Conservation (phyloP, 2,797 vertebrate genomes). For the Lagodon rhomboides region DNA sequence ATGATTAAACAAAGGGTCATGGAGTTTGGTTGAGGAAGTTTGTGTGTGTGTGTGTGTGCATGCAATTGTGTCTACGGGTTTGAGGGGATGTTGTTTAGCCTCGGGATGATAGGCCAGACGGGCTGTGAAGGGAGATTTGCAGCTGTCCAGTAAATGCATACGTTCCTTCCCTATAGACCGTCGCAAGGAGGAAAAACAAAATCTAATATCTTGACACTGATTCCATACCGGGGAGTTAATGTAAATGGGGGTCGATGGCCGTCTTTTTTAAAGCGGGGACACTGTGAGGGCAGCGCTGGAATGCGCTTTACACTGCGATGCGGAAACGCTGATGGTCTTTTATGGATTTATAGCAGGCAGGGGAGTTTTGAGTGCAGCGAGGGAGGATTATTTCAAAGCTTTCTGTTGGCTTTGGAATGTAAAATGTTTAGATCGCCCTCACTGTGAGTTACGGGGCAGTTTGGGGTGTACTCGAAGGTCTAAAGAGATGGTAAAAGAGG, state of each 20-base stretch:
- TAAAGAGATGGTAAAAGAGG: slow-evolving; percentile 27
- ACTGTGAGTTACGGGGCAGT: not conserved
- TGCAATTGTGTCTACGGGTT: slow-evolving; percentile 3
- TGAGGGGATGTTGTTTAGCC: slow-evolving; percentile 15
- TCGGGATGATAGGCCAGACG: slow-evolving; percentile 38
- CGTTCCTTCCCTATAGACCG: slow-evolving; percentile 6
- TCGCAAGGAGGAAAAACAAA: not conserved
- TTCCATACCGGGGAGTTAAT: slow-evolving; percentile 28
- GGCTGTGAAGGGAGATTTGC: slow-evolving; percentile 14
- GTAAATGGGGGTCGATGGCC: slow-evolving; percentile 45
- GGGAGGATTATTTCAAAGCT: slow-evolving; percentile 65
- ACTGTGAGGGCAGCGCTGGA: slow-evolving; percentile 49
- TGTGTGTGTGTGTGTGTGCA: slow-evolving; percentile 12
- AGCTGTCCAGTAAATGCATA: slow-evolving; percentile 1
- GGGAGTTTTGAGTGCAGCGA: slow-evolving; percentile 58
- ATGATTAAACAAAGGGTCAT: slow-evolving; percentile 65
- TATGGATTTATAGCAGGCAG: slow-evolving; percentile 71
- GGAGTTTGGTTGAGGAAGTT: slow-evolving; percentile 57
- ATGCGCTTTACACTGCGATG: slow-evolving; percentile 61
- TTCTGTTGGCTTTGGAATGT: slow-evolving; percentile 65
- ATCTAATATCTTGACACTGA: slow-evolving; percentile 8
- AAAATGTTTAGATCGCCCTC: slow-evolving; percentile 53
- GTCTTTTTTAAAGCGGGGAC: slow-evolving; percentile 54
- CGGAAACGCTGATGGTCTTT: slow-evolving; percentile 66
- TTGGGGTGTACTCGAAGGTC: slow-evolving; percentile 23